These are phyloP conservation scores for Geotrypetes seraphini DNA, from an alignment of 2,797 vertebrate genomes.

Conservation along the genomic window DNA sequence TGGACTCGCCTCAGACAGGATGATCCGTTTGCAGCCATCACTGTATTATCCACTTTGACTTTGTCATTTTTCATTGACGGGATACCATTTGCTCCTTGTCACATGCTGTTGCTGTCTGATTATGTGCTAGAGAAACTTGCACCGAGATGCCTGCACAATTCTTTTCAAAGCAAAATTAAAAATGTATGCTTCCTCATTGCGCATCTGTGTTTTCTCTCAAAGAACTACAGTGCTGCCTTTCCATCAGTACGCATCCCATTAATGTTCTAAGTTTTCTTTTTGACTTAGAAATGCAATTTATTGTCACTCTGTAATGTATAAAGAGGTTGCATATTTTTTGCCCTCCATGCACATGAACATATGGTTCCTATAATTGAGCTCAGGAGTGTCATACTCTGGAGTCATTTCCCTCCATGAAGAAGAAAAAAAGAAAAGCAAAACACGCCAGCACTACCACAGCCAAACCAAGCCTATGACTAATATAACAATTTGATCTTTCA, in stretches of 20 bases:
- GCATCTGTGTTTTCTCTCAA: no score
- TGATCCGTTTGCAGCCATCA: background rate
- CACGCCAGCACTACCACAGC: background rate
- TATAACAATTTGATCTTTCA: rapidly evolving
- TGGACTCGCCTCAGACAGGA: background rate
- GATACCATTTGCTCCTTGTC: background rate
- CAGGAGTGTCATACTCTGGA: constrained; percentile 4
- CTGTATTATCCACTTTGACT: background rate
- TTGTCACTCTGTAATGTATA: constrained; percentile 6
- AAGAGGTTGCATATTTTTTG: constrained; percentile 1
- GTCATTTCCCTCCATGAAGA: constrained; percentile 14
- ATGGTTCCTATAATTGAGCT: constrained; percentile 13
- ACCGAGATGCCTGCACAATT: no score
- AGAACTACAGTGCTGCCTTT: no score
- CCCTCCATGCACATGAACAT: background rate
- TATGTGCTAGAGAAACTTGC: background rate
- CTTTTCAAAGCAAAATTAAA: no score
- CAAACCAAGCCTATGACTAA: constrained; percentile 1
- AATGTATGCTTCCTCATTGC: no score
- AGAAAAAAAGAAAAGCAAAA: constrained; percentile 23
- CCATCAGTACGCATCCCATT: background rate
- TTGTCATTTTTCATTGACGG: constrained; percentile 2
- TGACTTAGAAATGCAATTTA: constrained; percentile 17
- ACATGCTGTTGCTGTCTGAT: background rate
- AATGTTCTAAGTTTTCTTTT: background rate